These are phyloP conservation scores for Rhagium mordax DNA, from an alignment of 2,888 invertebrate species.

Conservation along the genomic window DNA sequence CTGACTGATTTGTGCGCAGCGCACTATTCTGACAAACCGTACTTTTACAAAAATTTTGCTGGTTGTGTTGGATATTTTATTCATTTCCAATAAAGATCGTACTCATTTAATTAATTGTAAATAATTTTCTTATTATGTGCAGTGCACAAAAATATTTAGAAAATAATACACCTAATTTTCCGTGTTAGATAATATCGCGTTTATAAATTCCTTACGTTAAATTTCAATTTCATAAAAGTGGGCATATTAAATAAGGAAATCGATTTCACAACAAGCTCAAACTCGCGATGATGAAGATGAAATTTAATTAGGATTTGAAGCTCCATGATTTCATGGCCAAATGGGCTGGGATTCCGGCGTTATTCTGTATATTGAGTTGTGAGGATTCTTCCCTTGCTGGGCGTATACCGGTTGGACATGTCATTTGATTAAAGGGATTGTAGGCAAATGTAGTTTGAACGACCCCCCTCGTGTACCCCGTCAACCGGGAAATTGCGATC, in stretches of 20 bases:
- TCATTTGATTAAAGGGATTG: slow-evolving; percentile 28
- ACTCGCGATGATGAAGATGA: slow-evolving; percentile 46
- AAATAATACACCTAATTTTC: background rate
- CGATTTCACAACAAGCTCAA: slow-evolving; percentile 36
- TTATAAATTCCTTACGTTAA: background rate
- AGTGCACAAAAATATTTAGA: background rate
- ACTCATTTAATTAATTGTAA: no score
- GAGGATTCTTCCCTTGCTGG: slow-evolving; percentile 39
- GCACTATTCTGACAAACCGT: no score
- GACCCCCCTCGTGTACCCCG: slow-evolving; percentile 26
- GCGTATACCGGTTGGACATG: slow-evolving; percentile 12
- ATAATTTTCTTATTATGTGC: no score
- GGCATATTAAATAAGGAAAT: slow-evolving; percentile 43
- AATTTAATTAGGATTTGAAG: slow-evolving; percentile 59
- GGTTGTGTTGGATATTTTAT: no score
- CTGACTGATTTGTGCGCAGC: no score
- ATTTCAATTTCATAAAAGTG: background rate
- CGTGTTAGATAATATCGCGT: background rate
- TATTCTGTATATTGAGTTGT: slow-evolving; percentile 51
- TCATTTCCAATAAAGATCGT: no score
- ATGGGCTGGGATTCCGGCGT: slow-evolving; percentile 50
- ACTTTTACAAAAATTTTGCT: no score
- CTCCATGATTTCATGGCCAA: slow-evolving; percentile 55
- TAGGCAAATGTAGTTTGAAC: slow-evolving; percentile 19
- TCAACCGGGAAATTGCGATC: slow-evolving; percentile 37